Conservation (phyloP, 23 tunicate species). For the Ciona savignyi region DNA sequence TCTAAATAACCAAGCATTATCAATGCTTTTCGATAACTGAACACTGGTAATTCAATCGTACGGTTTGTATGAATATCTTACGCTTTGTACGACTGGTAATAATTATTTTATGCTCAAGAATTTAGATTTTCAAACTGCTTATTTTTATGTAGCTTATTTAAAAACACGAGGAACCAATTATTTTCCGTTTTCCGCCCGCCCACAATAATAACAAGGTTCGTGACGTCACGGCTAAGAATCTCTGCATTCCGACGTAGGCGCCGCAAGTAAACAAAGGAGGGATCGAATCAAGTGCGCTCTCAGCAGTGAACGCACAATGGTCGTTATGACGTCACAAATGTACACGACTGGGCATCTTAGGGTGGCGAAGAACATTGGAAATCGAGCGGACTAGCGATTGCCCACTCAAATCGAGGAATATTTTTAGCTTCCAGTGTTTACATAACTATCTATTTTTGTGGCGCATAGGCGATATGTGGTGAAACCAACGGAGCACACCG, state of each 20-base stretch:
- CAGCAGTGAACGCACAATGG: slow-evolving; percentile 5
- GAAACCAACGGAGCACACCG: background rate
- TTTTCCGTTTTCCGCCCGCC: too few species aligned
- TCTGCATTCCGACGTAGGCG: background rate
- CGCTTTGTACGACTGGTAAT: too few species aligned
- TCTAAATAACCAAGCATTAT: too few species aligned
- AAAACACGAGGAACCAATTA: too few species aligned
- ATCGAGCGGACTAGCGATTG: background rate
- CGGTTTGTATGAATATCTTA: too few species aligned
- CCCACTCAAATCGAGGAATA: background rate
- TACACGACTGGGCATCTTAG: background rate
- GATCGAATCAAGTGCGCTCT: slow-evolving; percentile 8
- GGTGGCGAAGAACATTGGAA: background rate
- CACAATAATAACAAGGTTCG: background rate
- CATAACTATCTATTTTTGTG: background rate
- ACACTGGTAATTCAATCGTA: too few species aligned
- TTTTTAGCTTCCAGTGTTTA: background rate
- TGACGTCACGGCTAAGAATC: background rate
- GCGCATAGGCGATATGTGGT: background rate
- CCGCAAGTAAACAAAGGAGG: background rate
- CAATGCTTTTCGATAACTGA: too few species aligned
- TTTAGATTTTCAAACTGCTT: too few species aligned
- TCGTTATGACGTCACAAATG: slow-evolving; percentile 7
- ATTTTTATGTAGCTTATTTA: too few species aligned
- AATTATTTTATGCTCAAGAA: too few species aligned